Base-by-base conservation (phyloP, 2,797 vertebrate species). In the Macropodus opercularis region DNA sequence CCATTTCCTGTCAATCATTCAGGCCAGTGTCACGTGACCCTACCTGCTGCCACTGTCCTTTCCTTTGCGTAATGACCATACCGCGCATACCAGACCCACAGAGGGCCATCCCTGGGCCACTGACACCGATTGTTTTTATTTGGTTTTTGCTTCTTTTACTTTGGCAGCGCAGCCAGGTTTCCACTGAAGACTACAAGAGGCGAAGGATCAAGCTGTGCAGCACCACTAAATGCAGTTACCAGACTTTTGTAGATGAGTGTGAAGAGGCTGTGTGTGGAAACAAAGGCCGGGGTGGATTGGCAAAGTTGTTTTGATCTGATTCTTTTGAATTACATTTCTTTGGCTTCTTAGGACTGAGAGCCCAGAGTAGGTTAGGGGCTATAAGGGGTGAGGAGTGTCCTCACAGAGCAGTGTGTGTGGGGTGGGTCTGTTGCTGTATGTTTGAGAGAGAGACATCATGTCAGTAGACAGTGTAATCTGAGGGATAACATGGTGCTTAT, bases 401-500 rank as follows among this genome's bases (percentile, higher is more conserved):
- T 27, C 29, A 12, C 29, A 31, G 8, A 31, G 29, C 3, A 12
- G 10, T 26, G 27, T 41, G 34, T 12, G 18, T 44, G 65, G 39
- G 44, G 66, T 24, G 31, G 32, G 43, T 41, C 47, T 29, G 24
- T 43, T 41, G 17, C 39, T 48, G 48, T 23, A 23, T 44, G 48
- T 59, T n/a, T n/a, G 55, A 64, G 31, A 23, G 52, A 60, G 61
- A 64, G 32, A 19, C 40, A 64, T 85, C 88, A 87, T 82, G 77
- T 70, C 79, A 72, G 86, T 60, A 65, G 67, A 89, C 59, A 91
- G 87, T 92, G 92, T 93, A 94, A 93, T 93, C 92, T 90, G 85
- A 88, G 90, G 92, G 92, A 93, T 93, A 92, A 94, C 92, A 93
- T 91, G 94, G 86, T 81, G 88, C 90, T 93, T 85, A 94, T 85